phyloP scores from a whole-genome alignment of 2,797 vertebrate genomes.

The Limosa lapponica region DNA sequence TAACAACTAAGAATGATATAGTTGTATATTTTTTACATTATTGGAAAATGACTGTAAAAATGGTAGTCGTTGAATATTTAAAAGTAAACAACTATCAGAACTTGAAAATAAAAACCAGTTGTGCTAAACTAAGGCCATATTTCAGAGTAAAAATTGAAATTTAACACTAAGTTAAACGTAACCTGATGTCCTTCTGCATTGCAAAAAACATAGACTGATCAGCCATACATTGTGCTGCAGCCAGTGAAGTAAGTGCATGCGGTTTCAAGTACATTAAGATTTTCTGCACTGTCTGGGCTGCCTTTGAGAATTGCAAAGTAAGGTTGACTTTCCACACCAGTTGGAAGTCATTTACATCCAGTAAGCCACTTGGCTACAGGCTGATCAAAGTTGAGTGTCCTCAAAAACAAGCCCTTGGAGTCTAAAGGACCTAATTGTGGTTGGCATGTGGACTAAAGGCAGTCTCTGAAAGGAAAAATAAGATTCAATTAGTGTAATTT shows the following conservation, averaged over 20 bases:
- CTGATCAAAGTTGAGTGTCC: background rate
- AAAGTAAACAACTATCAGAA: background rate
- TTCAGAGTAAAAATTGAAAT: background rate
- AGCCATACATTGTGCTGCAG: accelerated
- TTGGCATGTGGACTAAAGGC: background rate
- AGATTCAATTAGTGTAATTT: slow-evolving; percentile 8
- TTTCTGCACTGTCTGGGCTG: background rate
- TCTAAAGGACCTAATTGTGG: background rate
- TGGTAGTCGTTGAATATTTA: background rate
- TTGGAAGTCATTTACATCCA: background rate
- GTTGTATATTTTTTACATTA: background rate
- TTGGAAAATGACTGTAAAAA: background rate
- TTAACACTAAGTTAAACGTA: background rate
- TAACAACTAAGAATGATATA: background rate
- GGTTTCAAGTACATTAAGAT: background rate
- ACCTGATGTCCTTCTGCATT: background rate
- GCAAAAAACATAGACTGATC: background rate
- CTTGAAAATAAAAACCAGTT: background rate
- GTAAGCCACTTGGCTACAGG: background rate
- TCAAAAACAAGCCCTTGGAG: background rate
- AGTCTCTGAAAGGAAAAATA: background rate
- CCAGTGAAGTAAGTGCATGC: background rate
- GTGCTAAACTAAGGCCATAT: background rate
- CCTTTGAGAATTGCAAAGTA: background rate
- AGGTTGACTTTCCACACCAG: background rate